Percentiles rank a stretch among this genome's conserved stretches.
Conservation (phyloP, 2,797 vertebrate genomes). For the Heterohyrax brucei region DNA sequence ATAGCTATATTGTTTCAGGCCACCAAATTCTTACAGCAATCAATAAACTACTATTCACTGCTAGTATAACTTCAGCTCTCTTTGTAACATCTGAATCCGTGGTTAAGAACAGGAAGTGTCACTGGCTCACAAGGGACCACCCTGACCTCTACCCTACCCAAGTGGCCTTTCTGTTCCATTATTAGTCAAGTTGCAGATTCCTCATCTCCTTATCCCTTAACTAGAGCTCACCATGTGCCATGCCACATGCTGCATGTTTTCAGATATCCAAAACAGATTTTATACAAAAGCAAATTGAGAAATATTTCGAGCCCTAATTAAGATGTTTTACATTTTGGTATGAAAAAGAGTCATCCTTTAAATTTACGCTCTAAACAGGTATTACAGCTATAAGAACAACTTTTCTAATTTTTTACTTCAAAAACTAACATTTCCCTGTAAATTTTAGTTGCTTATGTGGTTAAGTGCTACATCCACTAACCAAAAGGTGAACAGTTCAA, state of each 20-base stretch:
- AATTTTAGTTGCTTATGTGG: neutral
- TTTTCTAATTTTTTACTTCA: slow-evolving; percentile 16
- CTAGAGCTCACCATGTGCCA: neutral
- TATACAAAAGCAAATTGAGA: slow-evolving; percentile 30
- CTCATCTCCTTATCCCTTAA: slow-evolving; percentile 3
- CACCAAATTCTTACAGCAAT: slow-evolving; percentile 12
- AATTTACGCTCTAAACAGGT: neutral
- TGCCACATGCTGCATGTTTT: neutral
- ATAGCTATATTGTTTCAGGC: slow-evolving; percentile 24
- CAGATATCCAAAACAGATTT: slow-evolving; percentile 4
- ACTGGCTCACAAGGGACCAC: neutral
- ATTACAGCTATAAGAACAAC: slow-evolving; percentile 27
- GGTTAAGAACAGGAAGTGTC: slow-evolving; percentile 21
- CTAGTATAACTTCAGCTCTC: neutral
- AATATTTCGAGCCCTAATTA: slow-evolving; percentile 1
- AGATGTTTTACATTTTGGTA: slow-evolving; percentile 17
- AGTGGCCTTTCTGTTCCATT: neutral
- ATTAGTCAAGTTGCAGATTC: neutral
- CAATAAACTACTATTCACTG: neutral
- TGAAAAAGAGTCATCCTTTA: neutral
- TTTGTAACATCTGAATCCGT: slow-evolving; percentile 19
- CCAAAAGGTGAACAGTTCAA: too few species aligned
- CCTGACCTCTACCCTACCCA: neutral
- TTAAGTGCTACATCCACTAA: too few species aligned
- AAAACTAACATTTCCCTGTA: slow-evolving; percentile 28